Base-by-base conservation (phyloP, 2,888 invertebrate genomes). In the Brenthis hecate region DNA sequence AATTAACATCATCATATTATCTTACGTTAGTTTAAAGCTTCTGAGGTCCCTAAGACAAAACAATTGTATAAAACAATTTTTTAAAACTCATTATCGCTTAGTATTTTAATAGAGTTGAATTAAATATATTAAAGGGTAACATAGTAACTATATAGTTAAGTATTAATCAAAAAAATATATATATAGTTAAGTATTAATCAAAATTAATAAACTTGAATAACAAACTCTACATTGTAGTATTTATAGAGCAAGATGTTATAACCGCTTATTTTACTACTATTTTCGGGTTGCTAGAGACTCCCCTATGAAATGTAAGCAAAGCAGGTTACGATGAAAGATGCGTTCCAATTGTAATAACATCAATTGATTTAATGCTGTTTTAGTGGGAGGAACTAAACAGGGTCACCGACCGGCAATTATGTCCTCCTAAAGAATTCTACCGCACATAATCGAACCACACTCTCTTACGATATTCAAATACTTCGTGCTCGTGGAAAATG, bases 281-380 rank as follows among this genome's bases (percentile, higher is more conserved):
- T 50, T 32, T 50, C 16, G 48, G 48, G n/a, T n/a, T 50, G 54
- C 47, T 56, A 65, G 67, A 78, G 72, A 78, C 78, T 80, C 81
- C 83, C 81, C 81, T 77, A 82, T 79, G 80, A 81, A 83, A 82
- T 80, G 80, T 82, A 81, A 81, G 80, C 82, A 81, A 54, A 54
- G 28, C 58, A 54, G 82, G 85, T 86, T 85, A 87, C 86, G 80
- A 83, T 78, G 85, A 85, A 81, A 86, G 85, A 84, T 85, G 84
- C 86, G 85, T 86, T 86, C 87, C 89, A 89, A 88, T 91, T 89
- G 91, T 91, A 90, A 89, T 91, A 91, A 89, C 89, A 88, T 89
- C 92, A 92, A 92, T 92, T 92, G 91, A 91, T 91, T 91, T 91
- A 92, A 91, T 85, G 86, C 86, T 91, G 87, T 91, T 90, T 91